These are phyloP conservation scores for Smittia aterrima DNA, from an alignment of 2,888 invertebrate genomes.

Conservation along the genomic window DNA sequence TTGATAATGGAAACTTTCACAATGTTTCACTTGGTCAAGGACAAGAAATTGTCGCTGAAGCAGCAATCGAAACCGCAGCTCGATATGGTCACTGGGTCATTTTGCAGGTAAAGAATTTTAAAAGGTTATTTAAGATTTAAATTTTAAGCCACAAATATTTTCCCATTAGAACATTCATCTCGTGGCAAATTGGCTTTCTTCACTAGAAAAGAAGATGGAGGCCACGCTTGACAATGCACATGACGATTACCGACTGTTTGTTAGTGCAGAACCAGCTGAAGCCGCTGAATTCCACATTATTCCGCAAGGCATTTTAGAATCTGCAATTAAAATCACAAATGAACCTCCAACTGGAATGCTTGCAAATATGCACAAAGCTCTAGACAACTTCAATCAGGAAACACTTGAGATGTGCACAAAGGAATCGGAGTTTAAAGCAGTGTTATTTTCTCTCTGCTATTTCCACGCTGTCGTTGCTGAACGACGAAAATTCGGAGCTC, in stretches of 20 bases:
- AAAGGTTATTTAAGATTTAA: too few relatives aligned
- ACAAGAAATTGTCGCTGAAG: conserved; percentile 88
- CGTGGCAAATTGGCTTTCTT: conserved; percentile 83
- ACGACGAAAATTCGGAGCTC: conserved; percentile 73
- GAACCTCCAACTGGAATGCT: conserved; percentile 94
- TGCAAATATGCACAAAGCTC: conserved; percentile 88
- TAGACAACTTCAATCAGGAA: conserved; percentile 90
- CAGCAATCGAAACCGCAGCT: conserved; percentile 75
- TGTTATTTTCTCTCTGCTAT: conserved; percentile 86
- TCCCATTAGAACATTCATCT: conserved; percentile 80
- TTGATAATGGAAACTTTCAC: conserved; percentile 80
- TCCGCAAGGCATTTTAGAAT: conserved; percentile 85
- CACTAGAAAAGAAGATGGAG: conserved; percentile 88
- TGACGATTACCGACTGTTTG: conserved; percentile 66
- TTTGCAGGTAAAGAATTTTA: conserved; percentile 55
- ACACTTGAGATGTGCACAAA: conserved; percentile 89
- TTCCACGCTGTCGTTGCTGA: conserved; percentile 95
- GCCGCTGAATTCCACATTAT: conserved; percentile 66
- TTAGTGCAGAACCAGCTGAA: conserved; percentile 84
- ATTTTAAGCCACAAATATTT: too few relatives aligned
- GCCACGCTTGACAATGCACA: conserved; percentile 68
- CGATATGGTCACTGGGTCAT: conserved; percentile 88
- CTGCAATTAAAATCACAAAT: conserved; percentile 93
- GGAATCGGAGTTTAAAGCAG: conserved; percentile 88
- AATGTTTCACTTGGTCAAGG: conserved; percentile 94